These are phyloP conservation scores for Brachionus manjavacas DNA, from an alignment of 1,140 invertebrate species.

Conservation along the genomic window DNA sequence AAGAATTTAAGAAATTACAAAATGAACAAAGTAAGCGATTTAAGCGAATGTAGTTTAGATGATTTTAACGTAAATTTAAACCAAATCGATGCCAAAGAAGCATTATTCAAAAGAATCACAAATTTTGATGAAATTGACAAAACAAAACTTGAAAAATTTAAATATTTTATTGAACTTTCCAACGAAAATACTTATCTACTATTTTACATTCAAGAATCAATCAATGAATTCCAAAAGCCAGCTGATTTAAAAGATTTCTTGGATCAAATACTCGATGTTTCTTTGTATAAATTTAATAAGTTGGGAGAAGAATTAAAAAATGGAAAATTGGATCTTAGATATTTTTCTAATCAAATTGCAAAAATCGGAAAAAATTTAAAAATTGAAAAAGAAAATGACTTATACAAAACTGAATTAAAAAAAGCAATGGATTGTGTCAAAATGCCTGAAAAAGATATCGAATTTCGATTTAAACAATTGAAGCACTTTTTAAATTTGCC, in stretches of 20 bases:
- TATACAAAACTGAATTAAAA: not conserved
- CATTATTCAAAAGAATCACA: not conserved
- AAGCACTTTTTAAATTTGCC: constrained; percentile 6
- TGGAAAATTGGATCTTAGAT: not conserved
- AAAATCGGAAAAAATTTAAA: not conserved
- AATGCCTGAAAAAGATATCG: not conserved
- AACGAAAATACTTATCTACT: not conserved
- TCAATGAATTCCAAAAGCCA: not conserved
- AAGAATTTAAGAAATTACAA: not conserved
- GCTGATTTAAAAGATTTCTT: not conserved
- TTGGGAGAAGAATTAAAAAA: not conserved
- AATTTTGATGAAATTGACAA: not conserved
- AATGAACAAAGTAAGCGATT: not conserved
- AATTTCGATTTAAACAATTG: constrained; percentile 7
- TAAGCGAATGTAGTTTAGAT: not conserved
- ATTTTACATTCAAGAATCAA: not conserved
- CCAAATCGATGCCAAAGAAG: not conserved
- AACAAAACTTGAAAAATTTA: not conserved
- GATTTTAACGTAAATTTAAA: not conserved
- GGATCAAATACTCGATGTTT: not conserved
- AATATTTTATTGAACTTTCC: not conserved
- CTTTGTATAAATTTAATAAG: not conserved
- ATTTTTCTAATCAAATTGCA: not conserved
- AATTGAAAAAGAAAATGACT: not conserved
- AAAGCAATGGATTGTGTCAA: not conserved